Percentiles rank a stretch among this genome's conserved stretches.
These are phyloP conservation scores for Catostomus latipinnis DNA, from an alignment of 2,797 vertebrate genomes.

Conservation along the genomic window DNA sequence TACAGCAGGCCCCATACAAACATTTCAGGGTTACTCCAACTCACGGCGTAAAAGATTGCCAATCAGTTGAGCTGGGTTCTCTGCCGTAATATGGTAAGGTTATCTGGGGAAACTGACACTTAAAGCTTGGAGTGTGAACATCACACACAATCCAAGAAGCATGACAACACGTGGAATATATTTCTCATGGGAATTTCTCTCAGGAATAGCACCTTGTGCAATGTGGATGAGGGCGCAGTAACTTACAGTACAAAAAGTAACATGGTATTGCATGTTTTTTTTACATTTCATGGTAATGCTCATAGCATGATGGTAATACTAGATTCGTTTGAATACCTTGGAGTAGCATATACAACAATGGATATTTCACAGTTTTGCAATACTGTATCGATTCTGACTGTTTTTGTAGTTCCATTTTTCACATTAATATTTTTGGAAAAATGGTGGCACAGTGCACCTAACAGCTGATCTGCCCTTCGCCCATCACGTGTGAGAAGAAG, in stretches of 20 bases:
- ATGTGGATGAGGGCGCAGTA: background rate
- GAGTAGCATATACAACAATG: no score
- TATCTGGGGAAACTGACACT: constrained; percentile 47
- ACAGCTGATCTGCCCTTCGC: no score
- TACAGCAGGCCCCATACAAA: constrained; percentile 23
- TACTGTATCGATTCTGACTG: no score
- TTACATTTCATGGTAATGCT: background rate
- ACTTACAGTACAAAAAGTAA: no score
- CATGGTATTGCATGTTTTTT: no score
- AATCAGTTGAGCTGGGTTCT: constrained; percentile 38
- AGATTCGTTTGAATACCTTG: no score
- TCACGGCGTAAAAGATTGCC: constrained; percentile 17
- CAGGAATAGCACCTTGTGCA: constrained; percentile 6
- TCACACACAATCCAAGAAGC: constrained; percentile 41
- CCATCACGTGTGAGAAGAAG: no score
- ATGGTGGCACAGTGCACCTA: no score
- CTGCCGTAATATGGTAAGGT: constrained; percentile 48
- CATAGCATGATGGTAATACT: no score
- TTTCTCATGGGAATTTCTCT: constrained; percentile 35
- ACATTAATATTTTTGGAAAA: no score
- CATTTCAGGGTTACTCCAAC: constrained; percentile 20
- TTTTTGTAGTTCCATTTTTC: no score
- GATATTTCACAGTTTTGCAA: no score
- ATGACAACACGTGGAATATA: constrained; percentile 30
- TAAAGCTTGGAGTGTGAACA: constrained; percentile 45